A percentile compares a stretch with the other conserved stretches of the same genome.
These are phyloP conservation scores for Copidosoma floridanum DNA, from an alignment of 1,140 invertebrate species.

Conservation along the genomic window DNA sequence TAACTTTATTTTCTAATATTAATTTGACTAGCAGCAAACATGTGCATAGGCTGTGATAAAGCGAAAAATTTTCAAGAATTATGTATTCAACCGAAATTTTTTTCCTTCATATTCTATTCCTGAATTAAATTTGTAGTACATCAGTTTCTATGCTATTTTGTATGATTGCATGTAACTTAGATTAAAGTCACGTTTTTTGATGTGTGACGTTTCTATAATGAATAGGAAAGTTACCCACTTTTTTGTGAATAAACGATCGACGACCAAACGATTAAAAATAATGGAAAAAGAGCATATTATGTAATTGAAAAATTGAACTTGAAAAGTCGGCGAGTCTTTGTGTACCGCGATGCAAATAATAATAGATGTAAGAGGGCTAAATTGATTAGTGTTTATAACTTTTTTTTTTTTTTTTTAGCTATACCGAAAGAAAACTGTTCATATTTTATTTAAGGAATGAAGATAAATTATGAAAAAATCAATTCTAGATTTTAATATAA, in stretches of 20 bases:
- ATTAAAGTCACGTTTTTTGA: conserved; percentile 3
- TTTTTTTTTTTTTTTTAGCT: too few species aligned
- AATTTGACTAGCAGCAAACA: conserved; percentile 9
- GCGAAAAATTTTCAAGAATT: not conserved
- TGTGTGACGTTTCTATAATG: not conserved
- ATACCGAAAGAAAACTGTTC: not conserved
- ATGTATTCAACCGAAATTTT: not conserved
- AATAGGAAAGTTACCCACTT: not conserved
- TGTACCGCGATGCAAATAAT: too few species aligned
- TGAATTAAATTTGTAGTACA: conserved; percentile 3
- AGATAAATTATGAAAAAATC: conserved; percentile 4
- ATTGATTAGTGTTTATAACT: too few species aligned
- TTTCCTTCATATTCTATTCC: conserved; percentile 19
- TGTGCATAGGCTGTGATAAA: conserved; percentile 15
- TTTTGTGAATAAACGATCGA: conserved; percentile 1
- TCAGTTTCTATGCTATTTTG: conserved; percentile 1
- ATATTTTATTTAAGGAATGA: not conserved
- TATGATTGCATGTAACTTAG: conserved; percentile 1
- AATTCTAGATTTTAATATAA: conserved; percentile 14
- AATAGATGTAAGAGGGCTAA: too few species aligned
- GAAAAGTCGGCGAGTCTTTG: not conserved
- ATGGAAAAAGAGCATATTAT: not conserved
- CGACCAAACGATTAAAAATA: too few species aligned
- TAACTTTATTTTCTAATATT: not conserved
- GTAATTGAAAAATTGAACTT: not conserved